A percentile compares a stretch with the other conserved stretches of the same genome.
Conservation (phyloP, 2,888 invertebrate genomes). For the Laothoe populi region DNA sequence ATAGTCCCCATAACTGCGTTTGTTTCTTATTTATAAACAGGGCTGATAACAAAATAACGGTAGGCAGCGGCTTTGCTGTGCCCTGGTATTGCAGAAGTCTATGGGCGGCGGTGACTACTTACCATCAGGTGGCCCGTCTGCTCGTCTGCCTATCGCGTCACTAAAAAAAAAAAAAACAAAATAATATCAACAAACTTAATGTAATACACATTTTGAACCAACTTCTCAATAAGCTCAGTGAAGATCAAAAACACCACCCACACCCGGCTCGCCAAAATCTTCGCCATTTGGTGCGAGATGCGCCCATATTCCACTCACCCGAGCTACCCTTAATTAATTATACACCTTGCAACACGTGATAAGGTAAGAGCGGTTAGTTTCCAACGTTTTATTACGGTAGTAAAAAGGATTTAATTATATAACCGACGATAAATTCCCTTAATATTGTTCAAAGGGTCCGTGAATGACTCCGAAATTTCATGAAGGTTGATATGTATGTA, state of each 20-base stretch:
- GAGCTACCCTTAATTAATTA: slow-evolving; percentile 50
- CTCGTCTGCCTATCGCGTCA: no score
- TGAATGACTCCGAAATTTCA: slow-evolving; percentile 31
- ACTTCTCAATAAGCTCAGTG: background rate
- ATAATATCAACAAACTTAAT: no score
- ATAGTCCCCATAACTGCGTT: no score
- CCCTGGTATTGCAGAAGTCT: no score
- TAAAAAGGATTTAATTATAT: slow-evolving; percentile 54
- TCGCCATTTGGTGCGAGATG: slow-evolving; percentile 4
- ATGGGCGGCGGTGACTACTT: no score
- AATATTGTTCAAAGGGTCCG: slow-evolving; percentile 9
- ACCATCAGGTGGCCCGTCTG: no score
- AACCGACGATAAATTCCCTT: slow-evolving; percentile 1
- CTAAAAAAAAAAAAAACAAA: no score
- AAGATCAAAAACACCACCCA: slow-evolving; percentile 1
- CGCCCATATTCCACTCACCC: slow-evolving; percentile 13
- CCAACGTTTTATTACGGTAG: slow-evolving; percentile 44
- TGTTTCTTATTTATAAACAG: no score
- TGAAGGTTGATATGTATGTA: slow-evolving; percentile 23
- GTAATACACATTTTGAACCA: no score
- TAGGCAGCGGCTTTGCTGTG: no score
- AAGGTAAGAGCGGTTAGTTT: slow-evolving; percentile 50
- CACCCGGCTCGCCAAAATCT: slow-evolving; percentile 5
- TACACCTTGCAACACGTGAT: slow-evolving; percentile 52
- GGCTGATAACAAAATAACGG: no score